Conservation (phyloP, 2,113 vertebrate species). For the Fulmarus glacialis region DNA sequence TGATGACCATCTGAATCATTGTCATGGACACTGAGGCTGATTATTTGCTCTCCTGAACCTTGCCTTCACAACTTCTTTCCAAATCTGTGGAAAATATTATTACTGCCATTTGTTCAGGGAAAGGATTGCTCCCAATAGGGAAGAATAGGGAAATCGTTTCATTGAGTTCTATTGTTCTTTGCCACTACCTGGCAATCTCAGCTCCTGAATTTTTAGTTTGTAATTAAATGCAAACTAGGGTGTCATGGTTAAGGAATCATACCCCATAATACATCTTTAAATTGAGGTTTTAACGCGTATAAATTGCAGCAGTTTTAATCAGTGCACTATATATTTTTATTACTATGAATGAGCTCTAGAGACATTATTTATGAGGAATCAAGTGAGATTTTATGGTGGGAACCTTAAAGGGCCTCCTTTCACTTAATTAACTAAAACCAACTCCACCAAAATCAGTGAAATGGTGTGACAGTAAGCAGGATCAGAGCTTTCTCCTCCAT, state of each 20-base stretch:
- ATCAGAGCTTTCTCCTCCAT: neutral
- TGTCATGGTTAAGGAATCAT: neutral
- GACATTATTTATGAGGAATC: slow-evolving; percentile 7
- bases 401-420: neutral
- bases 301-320: neutral
- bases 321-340: neutral
- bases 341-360: neutral
- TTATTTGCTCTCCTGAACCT: neutral
- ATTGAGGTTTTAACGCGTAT: neutral
- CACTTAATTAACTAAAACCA: neutral
- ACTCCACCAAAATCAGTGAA: neutral
- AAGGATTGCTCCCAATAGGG: neutral
- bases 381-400: neutral
- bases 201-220: neutral
- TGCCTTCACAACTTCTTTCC: neutral
- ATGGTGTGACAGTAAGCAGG: neutral
- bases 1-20: neutral
- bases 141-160: neutral
- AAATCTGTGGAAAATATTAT: neutral
- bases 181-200: neutral
- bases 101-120: neutral
- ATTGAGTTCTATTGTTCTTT: neutral
- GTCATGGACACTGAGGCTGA: neutral
- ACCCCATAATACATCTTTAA: neutral
- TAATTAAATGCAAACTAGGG: neutral